Evolutionary conservation across 2,888 invertebrate genomes (phyloP), one percentile per base, ranked within the genome.

Genomic region (Pristionchus mayeri): DNA sequence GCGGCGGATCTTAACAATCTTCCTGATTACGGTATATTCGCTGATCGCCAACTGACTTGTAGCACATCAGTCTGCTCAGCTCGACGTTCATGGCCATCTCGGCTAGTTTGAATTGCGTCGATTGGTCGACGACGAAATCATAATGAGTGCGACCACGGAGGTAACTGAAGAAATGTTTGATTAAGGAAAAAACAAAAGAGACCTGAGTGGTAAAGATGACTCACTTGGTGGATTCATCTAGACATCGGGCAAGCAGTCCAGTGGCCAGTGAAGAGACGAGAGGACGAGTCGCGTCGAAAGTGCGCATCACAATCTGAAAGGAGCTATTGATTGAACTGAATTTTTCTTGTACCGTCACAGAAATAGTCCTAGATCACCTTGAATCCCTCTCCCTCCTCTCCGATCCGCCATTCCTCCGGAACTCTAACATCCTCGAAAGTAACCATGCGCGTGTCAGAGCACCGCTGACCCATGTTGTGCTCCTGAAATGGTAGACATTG

Each of bases 391-490:
- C 98, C 98, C 94, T 97, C 97, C 7, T 95, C 95, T 78, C 96
- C 94, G 3, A 98, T 94, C 60, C 98, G 96, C 93, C 98, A 88
- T 11, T 88, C 85, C 2, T 88, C 96, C 7, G 98, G 98, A 7
- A 98, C 95, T 86, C 96, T 95, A 0, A 98, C 98, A 94, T 98
- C 98, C 94, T 98, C 98, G 93, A 98, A 98, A 2, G 97, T 97
- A 90, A 98, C 96, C 90, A 97, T 98, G 85, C 94, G 88, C 4
- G 92, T 92, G 85, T 91, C 90, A 21, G 91, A 91, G 80, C 91
- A 91, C 37, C 92, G 85, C 83, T 92, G 92, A 54, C 92, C 92
- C 91, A 92, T 91, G 86, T 90, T 91, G 83, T 90, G 88, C 71
- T 91, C 91, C 87, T 88, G 54, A 37, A 81, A 37, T 60, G 7